phyloP scores from a whole-genome alignment of 1,140 invertebrate species.

The Euschistus heros region DNA sequence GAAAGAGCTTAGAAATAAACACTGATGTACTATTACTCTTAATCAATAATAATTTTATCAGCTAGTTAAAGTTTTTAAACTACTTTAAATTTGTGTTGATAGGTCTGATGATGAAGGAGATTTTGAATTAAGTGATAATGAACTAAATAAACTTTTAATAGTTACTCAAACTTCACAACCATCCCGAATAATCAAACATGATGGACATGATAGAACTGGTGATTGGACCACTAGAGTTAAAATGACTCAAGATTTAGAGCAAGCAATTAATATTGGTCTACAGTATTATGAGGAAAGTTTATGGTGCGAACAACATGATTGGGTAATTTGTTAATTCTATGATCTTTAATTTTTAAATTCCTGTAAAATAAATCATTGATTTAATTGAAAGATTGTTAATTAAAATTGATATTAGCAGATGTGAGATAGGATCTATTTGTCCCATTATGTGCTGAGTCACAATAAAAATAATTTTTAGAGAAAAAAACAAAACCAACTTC shows the following conservation, averaged over 20 bases:
- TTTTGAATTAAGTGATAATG: constrained; percentile 79
- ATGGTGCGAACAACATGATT: constrained; percentile 22
- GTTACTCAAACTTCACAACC: constrained; percentile 66
- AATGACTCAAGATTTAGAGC: constrained; percentile 86
- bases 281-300: constrained; percentile 85
- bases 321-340: neutral
- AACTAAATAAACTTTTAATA: constrained; percentile 90
- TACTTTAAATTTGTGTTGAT: constrained; percentile 17
- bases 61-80: no score
- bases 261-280: constrained; percentile 90
- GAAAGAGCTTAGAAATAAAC: no score
- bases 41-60: no score
- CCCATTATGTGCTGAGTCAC: no score
- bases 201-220: constrained; percentile 79
- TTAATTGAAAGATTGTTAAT: no score
- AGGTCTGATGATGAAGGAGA: constrained; percentile 70
- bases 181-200: constrained; percentile 59
- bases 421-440: no score
- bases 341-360: neutral
- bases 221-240: constrained; percentile 74
- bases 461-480: no score
- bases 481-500: no score
- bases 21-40: no score
- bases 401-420: no score
- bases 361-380: no score